phyloP scores from a whole-genome alignment of 2,113 vertebrate species.

The Oxyruncus cristatus region DNA sequence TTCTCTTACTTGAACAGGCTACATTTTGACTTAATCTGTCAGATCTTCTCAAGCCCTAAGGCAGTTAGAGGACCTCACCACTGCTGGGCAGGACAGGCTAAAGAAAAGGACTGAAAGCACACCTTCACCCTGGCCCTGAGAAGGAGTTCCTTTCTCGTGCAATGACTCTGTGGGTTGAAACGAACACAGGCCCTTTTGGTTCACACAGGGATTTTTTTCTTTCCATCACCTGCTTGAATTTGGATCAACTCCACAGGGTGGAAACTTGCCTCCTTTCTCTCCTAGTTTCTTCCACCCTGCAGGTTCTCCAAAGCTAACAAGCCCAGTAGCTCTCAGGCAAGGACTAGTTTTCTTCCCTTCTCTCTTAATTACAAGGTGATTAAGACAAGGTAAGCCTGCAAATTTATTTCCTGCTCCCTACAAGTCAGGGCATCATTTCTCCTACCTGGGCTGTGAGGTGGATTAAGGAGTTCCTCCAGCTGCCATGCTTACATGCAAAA shows the following conservation, averaged over 20 bases:
- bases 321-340: neutral
- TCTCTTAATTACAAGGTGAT: too few relatives aligned
- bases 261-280: neutral
- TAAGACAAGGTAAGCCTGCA: slow-evolving; percentile 4
- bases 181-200: neutral
- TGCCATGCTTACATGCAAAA: neutral
- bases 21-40: neutral
- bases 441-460: neutral
- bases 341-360: neutral
- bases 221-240: neutral
- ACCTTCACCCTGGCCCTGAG: neutral
- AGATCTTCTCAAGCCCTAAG: neutral
- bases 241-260: neutral
- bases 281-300: neutral
- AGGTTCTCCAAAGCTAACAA: neutral
- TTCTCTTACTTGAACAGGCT: neutral
- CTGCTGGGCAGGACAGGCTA: neutral
- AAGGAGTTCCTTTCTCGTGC: neutral
- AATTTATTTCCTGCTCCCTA: neutral
- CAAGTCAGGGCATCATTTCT: neutral
- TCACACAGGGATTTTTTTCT: neutral
- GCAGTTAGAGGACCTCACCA: neutral
- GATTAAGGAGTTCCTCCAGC: neutral
- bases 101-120: neutral
- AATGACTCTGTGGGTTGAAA: neutral